Evolutionary conservation across 2,113 vertebrate genomes (phyloP), one percentile per base, ranked within the genome.

Genomic region (Oncorhynchus kisutch): DNA sequence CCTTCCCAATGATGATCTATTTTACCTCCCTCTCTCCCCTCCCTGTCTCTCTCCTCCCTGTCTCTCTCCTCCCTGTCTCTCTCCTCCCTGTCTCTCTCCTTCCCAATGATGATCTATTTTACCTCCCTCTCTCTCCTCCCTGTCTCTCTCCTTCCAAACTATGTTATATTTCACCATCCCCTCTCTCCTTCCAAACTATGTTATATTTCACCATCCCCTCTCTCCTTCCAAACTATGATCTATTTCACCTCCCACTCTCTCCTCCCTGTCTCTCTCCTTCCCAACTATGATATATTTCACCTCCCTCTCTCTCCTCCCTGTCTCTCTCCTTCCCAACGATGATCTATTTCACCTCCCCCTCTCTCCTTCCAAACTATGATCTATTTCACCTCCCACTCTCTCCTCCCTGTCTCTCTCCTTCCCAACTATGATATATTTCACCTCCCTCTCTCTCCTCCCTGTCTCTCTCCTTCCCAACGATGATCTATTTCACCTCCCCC

Each of bases 201-300:
- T 2, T 27, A 2, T 27, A 27, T 27, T 27, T 27, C 25, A 27
- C 25, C 2, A 2, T 2, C 3, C 9, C 68, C 57, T 60, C 68
- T n/a, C 54, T 57, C 54, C 39, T 31, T 20, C 16, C 62, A 60
- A 24, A 5, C 59, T 29, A 27, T 31, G 31, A 31, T 31, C 31
- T 31, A 31, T 31, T 31, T 31, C 3, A 29, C 27, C 27, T 71
- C 27, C 27, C 27, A 0, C 65, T 72, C 69, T 74, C 80, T 77
- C 2, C 5, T 71, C 72, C 27, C n/a, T 5, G 1, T 65, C 59
- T 62, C 59, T 20, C 59, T 62, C 71, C 59, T 34, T 34, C 31
- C 9, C 18, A n/a, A 5, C 59, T 0, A 49, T 49, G 1, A 49
- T 49, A 12, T 49, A 9, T 49, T 49, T 49, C 48, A 49, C 48